These are phyloP conservation scores for Conomelus anceps DNA, from an alignment of 2,888 invertebrate species.

Conservation along the genomic window DNA sequence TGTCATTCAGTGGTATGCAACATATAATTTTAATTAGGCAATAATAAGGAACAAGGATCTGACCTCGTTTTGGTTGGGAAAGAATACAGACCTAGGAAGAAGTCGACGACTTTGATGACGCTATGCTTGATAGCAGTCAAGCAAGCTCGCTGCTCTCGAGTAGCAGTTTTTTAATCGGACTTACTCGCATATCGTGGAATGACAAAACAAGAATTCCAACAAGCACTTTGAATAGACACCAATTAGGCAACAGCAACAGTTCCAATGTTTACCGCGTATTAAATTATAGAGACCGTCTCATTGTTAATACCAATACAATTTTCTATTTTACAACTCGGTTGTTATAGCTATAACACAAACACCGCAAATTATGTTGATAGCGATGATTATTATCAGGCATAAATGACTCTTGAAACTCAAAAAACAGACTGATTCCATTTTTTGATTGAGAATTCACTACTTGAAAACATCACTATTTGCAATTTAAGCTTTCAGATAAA, in stretches of 20 bases:
- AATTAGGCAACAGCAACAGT: not conserved
- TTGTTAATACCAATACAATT: not conserved
- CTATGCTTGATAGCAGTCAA: not conserved
- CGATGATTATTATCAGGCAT: not conserved
- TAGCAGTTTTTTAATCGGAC: not conserved
- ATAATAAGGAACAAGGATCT: not conserved
- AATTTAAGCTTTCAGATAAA: too few relatives aligned
- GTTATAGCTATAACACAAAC: not conserved
- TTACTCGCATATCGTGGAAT: not conserved
- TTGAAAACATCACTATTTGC: too few relatives aligned
- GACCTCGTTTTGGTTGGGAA: not conserved
- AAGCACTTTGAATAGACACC: not conserved
- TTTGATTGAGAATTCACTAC: not conserved
- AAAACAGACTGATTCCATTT: not conserved
- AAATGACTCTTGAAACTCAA: not conserved
- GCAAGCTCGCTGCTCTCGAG: not conserved
- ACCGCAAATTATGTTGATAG: not conserved
- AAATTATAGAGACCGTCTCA: not conserved
- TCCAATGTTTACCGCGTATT: not conserved
- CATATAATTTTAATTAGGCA: not conserved
- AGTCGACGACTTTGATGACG: not conserved
- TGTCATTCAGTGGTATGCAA: not conserved
- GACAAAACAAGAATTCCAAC: not conserved
- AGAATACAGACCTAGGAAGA: not conserved
- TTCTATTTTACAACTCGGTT: not conserved